A percentile compares a stretch with the other conserved stretches of the same genome.
phyloP scores from a whole-genome alignment of 2,888 invertebrate genomes.

The Trichopoda pennipes region DNA sequence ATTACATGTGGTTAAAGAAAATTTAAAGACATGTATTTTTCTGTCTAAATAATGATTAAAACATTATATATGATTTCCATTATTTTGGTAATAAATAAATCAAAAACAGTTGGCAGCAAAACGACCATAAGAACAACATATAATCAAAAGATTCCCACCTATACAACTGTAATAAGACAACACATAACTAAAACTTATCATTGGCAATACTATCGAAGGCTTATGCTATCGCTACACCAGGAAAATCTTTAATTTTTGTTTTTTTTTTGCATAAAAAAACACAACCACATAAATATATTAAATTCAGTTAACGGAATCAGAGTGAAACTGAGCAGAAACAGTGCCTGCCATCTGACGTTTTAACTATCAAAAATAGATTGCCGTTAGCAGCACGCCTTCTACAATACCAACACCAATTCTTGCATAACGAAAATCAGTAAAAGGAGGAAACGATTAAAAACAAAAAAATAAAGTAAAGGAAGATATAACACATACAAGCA shows the following conservation, averaged over 20 bases:
- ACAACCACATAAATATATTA: conserved; percentile 48
- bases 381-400: conserved; percentile 62
- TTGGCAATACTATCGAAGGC: conserved; percentile 8
- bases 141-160: conserved; percentile 60
- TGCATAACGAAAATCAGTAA: not conserved
- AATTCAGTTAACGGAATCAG: conserved; percentile 48
- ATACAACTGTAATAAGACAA: conserved; percentile 21
- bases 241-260: conserved; percentile 6
- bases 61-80: conserved; percentile 44
- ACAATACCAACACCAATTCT: conserved; percentile 15
- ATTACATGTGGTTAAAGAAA: conserved; percentile 8
- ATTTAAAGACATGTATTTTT: conserved; percentile 25
- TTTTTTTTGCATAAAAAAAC: conserved; percentile 33
- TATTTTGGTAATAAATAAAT: conserved; percentile 59
- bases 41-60: conserved; percentile 52
- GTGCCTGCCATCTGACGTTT: conserved; percentile 49
- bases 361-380: conserved; percentile 53
- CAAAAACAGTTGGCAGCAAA: conserved; percentile 59
- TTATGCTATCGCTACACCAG: conserved; percentile 4
- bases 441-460: not conserved
- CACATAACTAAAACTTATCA: conserved; percentile 15
- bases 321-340: conserved; percentile 63
- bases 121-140: conserved; percentile 26
- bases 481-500: conserved; percentile 25
- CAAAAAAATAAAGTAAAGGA: not conserved